Base-by-base conservation (phyloP, 2,888 invertebrate species). In the Hypomecis atomaria region DNA sequence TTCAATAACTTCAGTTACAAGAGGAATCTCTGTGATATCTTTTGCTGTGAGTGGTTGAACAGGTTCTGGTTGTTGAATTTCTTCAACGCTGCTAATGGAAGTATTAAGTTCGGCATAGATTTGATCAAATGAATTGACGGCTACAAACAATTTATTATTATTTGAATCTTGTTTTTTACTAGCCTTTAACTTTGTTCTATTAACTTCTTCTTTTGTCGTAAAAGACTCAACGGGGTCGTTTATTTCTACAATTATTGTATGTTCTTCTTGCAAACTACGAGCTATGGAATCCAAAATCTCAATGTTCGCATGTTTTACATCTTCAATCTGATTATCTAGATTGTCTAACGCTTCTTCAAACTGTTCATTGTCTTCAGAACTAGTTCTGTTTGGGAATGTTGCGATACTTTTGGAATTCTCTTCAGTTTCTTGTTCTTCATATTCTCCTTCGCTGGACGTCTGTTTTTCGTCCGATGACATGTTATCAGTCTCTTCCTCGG, bases 291-390 rank as follows among this genome's bases (percentile, higher is more conserved):
- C 85, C 64, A 92, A 78, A 67, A 90, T 84, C 80, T 88, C 84
- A 66, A 90, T 87, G 67, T 92, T 92, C n/a, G 85, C 82, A 74
- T 86, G 78, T 72, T 87, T 88, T 58, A 90, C 87, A 67, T 87
- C 83, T 71, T 87, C 86, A 13, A 85, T 83, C 76, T 88, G 86
- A 71, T 76, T 83, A 73, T 92, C 89, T 71, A 89, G 80, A 70
- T 91, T 87, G 71, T 93, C 93, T 78, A 92, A 85, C 45, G 92
- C 92, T 83, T 92, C 92, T 80, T 92, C 92, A 68, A 91, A 92
- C 69, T 92, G 83, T 69, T 92, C 92, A 69, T 89, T 91, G 69
- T 92, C 92, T 73, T 92, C 92, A 11, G 92, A 92, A 75, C 92
- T 92, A 11, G 91, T 88, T 71, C 85, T 82, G 42, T 82, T 78